A percentile compares a stretch with the other conserved stretches of the same genome.
phyloP scores from a whole-genome alignment of 1,140 invertebrate species.

The Bombus ignitus region DNA sequence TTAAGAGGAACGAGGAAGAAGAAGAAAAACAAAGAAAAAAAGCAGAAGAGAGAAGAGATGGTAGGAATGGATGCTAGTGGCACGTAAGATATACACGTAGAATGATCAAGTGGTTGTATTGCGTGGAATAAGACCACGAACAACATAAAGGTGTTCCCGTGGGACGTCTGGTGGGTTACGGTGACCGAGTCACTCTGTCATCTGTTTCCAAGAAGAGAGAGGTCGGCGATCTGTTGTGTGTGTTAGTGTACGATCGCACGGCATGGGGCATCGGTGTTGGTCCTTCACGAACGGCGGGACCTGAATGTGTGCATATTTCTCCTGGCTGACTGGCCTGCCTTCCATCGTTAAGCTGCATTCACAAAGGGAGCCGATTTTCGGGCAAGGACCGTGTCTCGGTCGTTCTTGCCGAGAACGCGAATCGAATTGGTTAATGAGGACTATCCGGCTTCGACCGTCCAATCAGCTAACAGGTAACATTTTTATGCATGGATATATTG shows the following conservation, averaged over 20 bases:
- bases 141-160: constrained; percentile 28
- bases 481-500: not conserved
- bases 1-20: not conserved
- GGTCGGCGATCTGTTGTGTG: constrained; percentile 18
- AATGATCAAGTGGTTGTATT: constrained; percentile 21
- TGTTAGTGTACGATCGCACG: constrained; percentile 43
- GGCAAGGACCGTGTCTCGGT: constrained; percentile 45
- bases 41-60: constrained; percentile 8
- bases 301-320: constrained; percentile 77
- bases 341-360: constrained; percentile 70
- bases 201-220: constrained; percentile 70
- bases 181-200: constrained; percentile 66
- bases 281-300: constrained; percentile 65
- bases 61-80: not conserved
- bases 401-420: constrained; percentile 44
- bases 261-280: constrained; percentile 71
- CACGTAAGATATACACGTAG: not conserved
- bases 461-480: constrained; percentile 65
- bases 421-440: constrained; percentile 65
- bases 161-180: constrained; percentile 38
- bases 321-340: constrained; percentile 62
- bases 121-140: constrained; percentile 22
- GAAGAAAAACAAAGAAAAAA: not conserved
- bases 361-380: constrained; percentile 60
- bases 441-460: constrained; percentile 60